A percentile compares a stretch with the other conserved stretches of the same genome.
These are phyloP conservation scores for Ctena decussata DNA, from an alignment of 2,888 invertebrate species.

Conservation along the genomic window DNA sequence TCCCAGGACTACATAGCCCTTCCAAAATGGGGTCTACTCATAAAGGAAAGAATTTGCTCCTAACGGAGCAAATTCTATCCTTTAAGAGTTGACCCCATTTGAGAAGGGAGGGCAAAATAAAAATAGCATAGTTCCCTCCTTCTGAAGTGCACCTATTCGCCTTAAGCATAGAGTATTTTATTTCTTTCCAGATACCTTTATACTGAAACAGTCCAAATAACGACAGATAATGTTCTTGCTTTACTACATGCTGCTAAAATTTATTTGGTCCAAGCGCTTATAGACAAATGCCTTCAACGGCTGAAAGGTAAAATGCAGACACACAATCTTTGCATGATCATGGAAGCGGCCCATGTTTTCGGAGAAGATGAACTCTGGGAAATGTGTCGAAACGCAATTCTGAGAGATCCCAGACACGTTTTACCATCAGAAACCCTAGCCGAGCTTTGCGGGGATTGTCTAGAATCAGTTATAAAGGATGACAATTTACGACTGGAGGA, in stretches of 20 bases:
- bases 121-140: no score
- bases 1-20: no score
- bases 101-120: no score
- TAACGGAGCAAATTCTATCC: no score
- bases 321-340: constrained; percentile 63
- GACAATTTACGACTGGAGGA: constrained; percentile 62
- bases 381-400: constrained; percentile 57
- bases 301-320: constrained; percentile 63
- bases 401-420: constrained; percentile 56
- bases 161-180: no score
- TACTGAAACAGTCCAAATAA: constrained; percentile 45
- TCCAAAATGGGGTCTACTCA: no score
- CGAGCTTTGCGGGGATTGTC: constrained; percentile 60
- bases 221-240: constrained; percentile 51
- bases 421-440: constrained; percentile 55
- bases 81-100: no score
- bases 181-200: constrained; percentile 57
- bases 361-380: constrained; percentile 54
- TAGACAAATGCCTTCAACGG: constrained; percentile 61
- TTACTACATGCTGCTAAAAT: constrained; percentile 65
- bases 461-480: constrained; percentile 57
- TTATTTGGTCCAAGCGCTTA: constrained; percentile 60
- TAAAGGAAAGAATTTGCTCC: no score
- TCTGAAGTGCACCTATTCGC: no score
- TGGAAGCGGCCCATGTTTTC: constrained; percentile 65